Percentiles rank a stretch among this genome's conserved stretches.
Conservation (phyloP, 2,113 vertebrate species). For the Scomber japonicus region DNA sequence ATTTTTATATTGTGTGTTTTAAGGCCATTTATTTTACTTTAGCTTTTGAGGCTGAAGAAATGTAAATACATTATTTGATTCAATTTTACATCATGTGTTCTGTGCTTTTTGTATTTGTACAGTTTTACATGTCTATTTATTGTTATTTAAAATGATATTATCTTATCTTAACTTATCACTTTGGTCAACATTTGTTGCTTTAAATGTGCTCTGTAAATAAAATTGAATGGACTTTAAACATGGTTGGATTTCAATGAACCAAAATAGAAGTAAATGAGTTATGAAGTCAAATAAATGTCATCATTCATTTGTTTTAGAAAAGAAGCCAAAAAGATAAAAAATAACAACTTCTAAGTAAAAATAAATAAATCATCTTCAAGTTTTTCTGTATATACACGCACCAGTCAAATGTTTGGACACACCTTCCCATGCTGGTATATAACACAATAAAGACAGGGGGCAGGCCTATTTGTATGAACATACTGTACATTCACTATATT, state of each 20-base stretch:
- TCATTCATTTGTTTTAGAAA: neutral
- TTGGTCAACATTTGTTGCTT: slow-evolving; percentile 1
- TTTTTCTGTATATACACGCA: no score
- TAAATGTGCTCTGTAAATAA: slow-evolving; percentile 22
- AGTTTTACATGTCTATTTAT: no score
- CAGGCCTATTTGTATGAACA: no score
- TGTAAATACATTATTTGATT: slow-evolving; percentile 1
- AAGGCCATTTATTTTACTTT: neutral
- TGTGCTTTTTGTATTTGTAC: neutral
- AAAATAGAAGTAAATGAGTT: neutral
- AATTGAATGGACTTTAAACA: neutral
- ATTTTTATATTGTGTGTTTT: neutral
- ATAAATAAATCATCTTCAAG: neutral
- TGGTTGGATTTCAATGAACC: no score
- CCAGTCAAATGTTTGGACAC: no score
- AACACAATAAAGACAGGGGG: no score
- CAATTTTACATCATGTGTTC: neutral
- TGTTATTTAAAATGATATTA: neutral
- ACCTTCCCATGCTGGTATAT: no score
- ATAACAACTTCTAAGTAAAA: neutral
- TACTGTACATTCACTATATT: no score
- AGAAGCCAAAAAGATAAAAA: neutral
- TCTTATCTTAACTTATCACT: slow-evolving; percentile 4
- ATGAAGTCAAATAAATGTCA: slow-evolving; percentile 17
- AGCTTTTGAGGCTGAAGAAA: neutral